These are phyloP conservation scores for Centruroides vittatus DNA, from an alignment of 1,140 invertebrate species.

Conservation along the genomic window DNA sequence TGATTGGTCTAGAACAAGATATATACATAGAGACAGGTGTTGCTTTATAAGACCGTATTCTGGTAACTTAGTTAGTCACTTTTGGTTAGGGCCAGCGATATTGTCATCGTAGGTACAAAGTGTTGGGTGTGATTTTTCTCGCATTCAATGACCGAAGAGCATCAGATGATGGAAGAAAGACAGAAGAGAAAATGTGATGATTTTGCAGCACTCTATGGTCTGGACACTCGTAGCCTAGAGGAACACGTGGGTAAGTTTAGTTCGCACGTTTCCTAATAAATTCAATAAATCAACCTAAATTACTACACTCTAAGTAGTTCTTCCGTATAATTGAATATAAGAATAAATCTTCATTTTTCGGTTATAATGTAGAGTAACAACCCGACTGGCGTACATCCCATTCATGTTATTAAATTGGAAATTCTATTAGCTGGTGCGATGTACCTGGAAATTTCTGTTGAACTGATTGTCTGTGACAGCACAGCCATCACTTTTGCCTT, in stretches of 20 bases:
- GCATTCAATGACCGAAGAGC: constrained; percentile 19
- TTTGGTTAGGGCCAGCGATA: constrained; percentile 24
- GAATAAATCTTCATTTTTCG: constrained; percentile 16
- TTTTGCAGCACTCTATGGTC: constrained; percentile 27
- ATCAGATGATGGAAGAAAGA: constrained; percentile 10
- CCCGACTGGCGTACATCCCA: neutral
- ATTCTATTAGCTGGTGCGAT: constrained; percentile 7
- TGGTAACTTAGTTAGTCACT: constrained; percentile 29
- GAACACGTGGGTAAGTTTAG: constrained; percentile 26
- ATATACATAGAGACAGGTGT: constrained; percentile 9
- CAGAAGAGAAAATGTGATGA: constrained; percentile 22
- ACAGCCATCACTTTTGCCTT: too few species aligned
- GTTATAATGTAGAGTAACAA: constrained; percentile 11
- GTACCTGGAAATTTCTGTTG: too few species aligned
- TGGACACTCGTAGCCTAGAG: constrained; percentile 24
- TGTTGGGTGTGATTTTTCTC: constrained; percentile 15
- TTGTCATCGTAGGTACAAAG: constrained; percentile 12
- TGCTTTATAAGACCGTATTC: constrained; percentile 24
- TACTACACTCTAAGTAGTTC: constrained; percentile 8
- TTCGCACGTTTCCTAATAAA: constrained; percentile 8
- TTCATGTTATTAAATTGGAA: constrained; percentile 16
- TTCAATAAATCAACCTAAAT: constrained; percentile 17
- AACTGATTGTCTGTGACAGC: too few species aligned
- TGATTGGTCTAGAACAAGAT: too few species aligned
- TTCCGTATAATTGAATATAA: constrained; percentile 13